Evolutionary conservation across 2,797 vertebrate genomes (phyloP).

Genomic region (Fringilla coelebs): DNA sequence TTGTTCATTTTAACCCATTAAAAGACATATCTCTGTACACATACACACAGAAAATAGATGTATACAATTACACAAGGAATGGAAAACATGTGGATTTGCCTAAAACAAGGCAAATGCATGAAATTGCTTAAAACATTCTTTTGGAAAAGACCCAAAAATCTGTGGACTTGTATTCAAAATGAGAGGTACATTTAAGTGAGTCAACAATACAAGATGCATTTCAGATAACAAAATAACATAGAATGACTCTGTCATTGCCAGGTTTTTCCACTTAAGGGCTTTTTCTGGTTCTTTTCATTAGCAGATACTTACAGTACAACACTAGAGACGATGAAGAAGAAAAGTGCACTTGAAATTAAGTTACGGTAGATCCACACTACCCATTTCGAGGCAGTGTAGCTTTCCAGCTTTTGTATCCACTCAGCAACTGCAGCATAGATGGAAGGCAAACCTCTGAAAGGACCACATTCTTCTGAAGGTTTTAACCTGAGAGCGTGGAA

Average conservation of each 20-base stretch:
- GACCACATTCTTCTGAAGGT: slow-evolving; percentile 87
- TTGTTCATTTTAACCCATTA: neutral
- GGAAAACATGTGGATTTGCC: neutral
- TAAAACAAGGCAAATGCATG: neutral
- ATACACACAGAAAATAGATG: fast-evolving
- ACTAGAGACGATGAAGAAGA: slow-evolving; percentile 86
- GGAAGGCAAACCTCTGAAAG: slow-evolving; percentile 82
- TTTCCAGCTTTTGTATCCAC: slow-evolving; percentile 78
- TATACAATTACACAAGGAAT: neutral
- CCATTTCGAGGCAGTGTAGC: slow-evolving; percentile 70
- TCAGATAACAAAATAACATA: neutral
- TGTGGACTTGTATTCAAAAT: neutral
- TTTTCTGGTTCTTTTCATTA: neutral
- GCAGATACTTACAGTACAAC: slow-evolving; percentile 83
- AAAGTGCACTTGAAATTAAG: slow-evolving; percentile 85
- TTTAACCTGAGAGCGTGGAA: slow-evolving; percentile 73
- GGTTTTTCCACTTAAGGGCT: neutral
- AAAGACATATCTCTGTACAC: neutral
- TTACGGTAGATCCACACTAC: slow-evolving; percentile 87
- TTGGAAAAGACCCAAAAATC: neutral
- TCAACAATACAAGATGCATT: neutral
- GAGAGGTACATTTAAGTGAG: neutral
- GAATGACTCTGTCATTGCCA: neutral
- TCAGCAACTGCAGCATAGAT: slow-evolving; percentile 78
- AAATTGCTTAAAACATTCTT: neutral